A percentile compares a stretch with the other conserved stretches of the same genome.
These are phyloP conservation scores for Zoanthus sansibaricus DNA, from an alignment of 92 coral and sea anemone species.

Conservation along the genomic window DNA sequence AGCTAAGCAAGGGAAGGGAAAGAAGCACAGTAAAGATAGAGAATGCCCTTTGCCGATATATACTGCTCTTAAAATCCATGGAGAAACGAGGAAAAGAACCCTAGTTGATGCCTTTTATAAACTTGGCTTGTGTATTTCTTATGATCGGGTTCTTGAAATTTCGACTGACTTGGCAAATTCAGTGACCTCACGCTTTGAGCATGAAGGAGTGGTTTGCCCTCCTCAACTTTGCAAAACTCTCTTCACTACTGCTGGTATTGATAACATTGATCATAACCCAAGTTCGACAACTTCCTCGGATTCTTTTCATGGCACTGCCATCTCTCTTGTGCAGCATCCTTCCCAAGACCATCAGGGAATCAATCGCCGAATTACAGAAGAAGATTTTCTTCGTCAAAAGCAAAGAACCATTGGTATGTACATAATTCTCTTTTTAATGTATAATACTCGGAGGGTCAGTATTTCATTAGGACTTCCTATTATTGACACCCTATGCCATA, in stretches of 20 bases:
- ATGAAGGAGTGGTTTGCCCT: conserved; percentile 3
- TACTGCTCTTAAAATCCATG: conserved; percentile 7
- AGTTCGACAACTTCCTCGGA: conserved; percentile 1
- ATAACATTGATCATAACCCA: conserved; percentile 17
- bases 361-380: not conserved
- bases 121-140: conserved; percentile 6
- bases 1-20: not conserved
- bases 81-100: not conserved
- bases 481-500: no score
- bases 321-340: not conserved
- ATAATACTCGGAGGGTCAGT: no score
- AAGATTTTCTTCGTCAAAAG: not conserved
- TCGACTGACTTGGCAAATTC: conserved; percentile 1
- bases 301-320: conserved; percentile 3
- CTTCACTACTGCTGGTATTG: not conserved
- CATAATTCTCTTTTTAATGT: not conserved
- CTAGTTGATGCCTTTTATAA: not conserved
- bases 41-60: conserved; percentile 48
- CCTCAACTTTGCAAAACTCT: not conserved
- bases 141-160: conserved; percentile 19
- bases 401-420: not conserved
- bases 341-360: not conserved
- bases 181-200: not conserved
- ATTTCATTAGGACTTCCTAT: no score
- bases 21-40: conserved; percentile 34